Percentiles rank a stretch among this genome's conserved stretches.
These are phyloP conservation scores for Oscheius sp. DNA, from an alignment of 2,888 invertebrate genomes.

Conservation along the genomic window DNA sequence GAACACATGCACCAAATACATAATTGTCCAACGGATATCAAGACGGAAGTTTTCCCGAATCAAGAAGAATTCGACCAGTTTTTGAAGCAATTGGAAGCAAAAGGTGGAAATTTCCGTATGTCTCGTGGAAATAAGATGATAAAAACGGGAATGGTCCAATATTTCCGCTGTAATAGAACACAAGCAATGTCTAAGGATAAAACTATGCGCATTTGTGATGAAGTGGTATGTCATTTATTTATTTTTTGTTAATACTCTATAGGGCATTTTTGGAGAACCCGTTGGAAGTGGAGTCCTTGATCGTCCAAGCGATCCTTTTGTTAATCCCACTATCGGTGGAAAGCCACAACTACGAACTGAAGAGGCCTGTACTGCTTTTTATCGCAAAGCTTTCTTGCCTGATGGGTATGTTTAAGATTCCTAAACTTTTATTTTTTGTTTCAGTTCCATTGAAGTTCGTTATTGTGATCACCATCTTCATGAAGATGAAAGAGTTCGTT, in stretches of 20 bases:
- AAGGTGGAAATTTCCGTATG: slow-evolving; percentile 61
- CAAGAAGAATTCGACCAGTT: slow-evolving; percentile 51
- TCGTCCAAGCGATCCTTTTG: slow-evolving; percentile 12
- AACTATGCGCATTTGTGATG: slow-evolving; percentile 29
- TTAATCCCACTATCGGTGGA: slow-evolving; percentile 8
- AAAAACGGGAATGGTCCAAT: slow-evolving; percentile 49
- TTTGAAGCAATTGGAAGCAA: slow-evolving; percentile 52
- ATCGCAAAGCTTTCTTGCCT: slow-evolving; percentile 46
- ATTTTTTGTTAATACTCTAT: not conserved
- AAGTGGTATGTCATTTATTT: slow-evolving; percentile 11
- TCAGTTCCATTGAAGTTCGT: slow-evolving; percentile 55
- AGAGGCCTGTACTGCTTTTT: slow-evolving; percentile 54
- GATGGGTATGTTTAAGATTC: slow-evolving; percentile 40
- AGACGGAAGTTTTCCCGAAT: slow-evolving; percentile 41
- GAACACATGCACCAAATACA: slow-evolving; percentile 53
- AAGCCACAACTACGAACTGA: slow-evolving; percentile 28
- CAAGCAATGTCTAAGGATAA: slow-evolving; percentile 38
- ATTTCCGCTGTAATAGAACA: slow-evolving; percentile 52
- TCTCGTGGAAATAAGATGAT: slow-evolving; percentile 57
- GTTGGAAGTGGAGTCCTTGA: slow-evolving; percentile 6
- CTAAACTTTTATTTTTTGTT: not conserved
- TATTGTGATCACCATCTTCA: slow-evolving; percentile 59
- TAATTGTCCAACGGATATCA: slow-evolving; percentile 48
- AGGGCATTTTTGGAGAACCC: slow-evolving; percentile 18
- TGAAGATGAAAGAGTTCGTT: slow-evolving; percentile 46